Evolutionary conservation across 1,140 invertebrate species (phyloP).

Genomic region (Lordiphosa mommai): DNA sequence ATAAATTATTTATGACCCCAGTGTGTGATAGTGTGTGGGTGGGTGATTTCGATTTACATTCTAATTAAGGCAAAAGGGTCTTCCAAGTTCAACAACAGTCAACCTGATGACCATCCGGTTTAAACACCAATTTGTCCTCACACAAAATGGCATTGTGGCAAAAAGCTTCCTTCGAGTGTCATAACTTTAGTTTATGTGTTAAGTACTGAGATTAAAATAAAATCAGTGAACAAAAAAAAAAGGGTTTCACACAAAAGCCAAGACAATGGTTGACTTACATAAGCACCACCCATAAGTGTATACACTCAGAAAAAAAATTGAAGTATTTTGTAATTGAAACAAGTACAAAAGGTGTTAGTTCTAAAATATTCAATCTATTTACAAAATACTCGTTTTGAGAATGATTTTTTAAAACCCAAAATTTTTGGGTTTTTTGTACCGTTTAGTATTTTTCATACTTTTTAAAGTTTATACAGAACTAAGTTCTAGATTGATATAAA

Average conservation of each 20-base stretch:
- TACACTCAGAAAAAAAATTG: background rate
- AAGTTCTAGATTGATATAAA: too few species aligned
- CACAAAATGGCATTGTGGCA: conserved; percentile 13
- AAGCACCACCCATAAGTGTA: background rate
- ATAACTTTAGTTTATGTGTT: conserved; percentile 38
- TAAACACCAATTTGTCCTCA: conserved; percentile 3
- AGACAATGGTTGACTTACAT: conserved; percentile 36
- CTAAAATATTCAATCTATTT: background rate
- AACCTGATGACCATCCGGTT: conserved; percentile 51
- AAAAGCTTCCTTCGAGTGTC: conserved; percentile 18
- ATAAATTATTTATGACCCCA: conserved; percentile 67
- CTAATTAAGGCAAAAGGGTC: conserved; percentile 65
- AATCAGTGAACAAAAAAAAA: conserved; percentile 46
- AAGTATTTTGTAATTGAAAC: background rate
- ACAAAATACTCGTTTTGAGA: too few species aligned
- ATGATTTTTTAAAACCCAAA: too few species aligned
- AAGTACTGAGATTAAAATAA: conserved; percentile 52
- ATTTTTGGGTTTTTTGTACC: too few species aligned
- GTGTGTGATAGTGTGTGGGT: conserved; percentile 7
- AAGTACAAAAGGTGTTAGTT: too few species aligned
- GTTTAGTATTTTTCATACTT: too few species aligned
- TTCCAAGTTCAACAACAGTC: conserved; percentile 34
- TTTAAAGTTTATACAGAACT: too few species aligned
- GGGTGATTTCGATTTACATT: conserved; percentile 44
- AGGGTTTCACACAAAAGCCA: conserved; percentile 27